Percentiles rank a stretch among this genome's conserved stretches.
These are phyloP conservation scores for Papilio polytes DNA, from an alignment of 1,140 invertebrate species.

Conservation along the genomic window DNA sequence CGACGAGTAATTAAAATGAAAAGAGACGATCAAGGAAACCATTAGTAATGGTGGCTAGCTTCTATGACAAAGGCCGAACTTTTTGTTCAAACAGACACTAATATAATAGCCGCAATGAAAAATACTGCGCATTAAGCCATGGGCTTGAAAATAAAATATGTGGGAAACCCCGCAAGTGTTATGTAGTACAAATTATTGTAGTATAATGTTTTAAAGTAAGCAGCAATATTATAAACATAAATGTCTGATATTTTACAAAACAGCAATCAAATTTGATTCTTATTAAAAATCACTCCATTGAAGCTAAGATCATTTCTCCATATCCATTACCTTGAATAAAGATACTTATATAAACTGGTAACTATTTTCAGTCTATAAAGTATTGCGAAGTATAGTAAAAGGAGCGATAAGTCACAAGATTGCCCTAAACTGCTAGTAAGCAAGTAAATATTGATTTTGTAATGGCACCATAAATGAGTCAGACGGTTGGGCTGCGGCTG, in stretches of 20 bases:
- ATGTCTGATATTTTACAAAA: neutral
- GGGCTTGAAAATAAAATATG: neutral
- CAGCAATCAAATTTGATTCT: too few relatives aligned
- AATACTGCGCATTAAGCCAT: conserved; percentile 10
- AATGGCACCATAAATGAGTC: conserved; percentile 5
- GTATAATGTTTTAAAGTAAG: neutral
- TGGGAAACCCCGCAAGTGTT: conserved; percentile 12
- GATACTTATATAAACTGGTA: neutral
- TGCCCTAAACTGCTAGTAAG: neutral
- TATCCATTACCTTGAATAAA: neutral
- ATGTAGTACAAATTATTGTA: neutral
- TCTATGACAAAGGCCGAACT: conserved; percentile 17
- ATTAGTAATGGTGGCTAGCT: conserved; percentile 23
- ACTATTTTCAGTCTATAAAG: neutral
- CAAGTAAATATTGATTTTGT: conserved; percentile 17
- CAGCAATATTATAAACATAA: neutral
- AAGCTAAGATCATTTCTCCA: neutral
- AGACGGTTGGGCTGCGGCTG: neutral
- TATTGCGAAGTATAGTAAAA: neutral
- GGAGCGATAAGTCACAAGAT: neutral
- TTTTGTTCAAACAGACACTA: conserved; percentile 2
- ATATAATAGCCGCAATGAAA: conserved; percentile 5
- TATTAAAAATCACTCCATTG: too few relatives aligned
- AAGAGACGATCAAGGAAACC: conserved; percentile 25
- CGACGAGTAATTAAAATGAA: conserved; percentile 24